Evolutionary conservation across 2,113 vertebrate genomes (phyloP).

Genomic region (Pituophis catenifer): DNA sequence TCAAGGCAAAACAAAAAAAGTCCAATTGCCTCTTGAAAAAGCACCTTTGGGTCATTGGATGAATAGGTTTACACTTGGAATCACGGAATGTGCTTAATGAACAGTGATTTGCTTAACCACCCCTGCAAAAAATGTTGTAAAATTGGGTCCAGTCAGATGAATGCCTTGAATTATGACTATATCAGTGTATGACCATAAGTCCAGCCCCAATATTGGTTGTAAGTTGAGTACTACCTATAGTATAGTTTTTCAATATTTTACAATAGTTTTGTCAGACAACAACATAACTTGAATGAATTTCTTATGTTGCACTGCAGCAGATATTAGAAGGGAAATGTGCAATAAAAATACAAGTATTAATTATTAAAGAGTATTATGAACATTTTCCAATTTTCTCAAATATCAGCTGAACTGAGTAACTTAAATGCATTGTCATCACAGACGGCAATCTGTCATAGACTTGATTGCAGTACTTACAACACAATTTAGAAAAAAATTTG

Average conservation of each 20-base stretch:
- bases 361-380: background rate
- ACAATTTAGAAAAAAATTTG: background rate
- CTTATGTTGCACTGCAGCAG: background rate
- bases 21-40: no score
- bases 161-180: background rate
- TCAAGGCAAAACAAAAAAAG: no score
- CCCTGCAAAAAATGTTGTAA: background rate
- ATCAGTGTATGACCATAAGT: background rate
- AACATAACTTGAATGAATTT: background rate
- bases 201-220: background rate
- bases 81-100: background rate
- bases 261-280: background rate
- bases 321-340: background rate
- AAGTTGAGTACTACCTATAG: background rate
- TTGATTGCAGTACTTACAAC: background rate
- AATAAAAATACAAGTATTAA: background rate
- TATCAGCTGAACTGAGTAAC: background rate
- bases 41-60: no score
- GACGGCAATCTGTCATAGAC: background rate
- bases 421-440: background rate
- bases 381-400: background rate
- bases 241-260: background rate
- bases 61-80: background rate
- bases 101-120: background rate
- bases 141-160: background rate